Conservation (phyloP, 1,140 invertebrate species). For the Adoxophyes honmai region DNA sequence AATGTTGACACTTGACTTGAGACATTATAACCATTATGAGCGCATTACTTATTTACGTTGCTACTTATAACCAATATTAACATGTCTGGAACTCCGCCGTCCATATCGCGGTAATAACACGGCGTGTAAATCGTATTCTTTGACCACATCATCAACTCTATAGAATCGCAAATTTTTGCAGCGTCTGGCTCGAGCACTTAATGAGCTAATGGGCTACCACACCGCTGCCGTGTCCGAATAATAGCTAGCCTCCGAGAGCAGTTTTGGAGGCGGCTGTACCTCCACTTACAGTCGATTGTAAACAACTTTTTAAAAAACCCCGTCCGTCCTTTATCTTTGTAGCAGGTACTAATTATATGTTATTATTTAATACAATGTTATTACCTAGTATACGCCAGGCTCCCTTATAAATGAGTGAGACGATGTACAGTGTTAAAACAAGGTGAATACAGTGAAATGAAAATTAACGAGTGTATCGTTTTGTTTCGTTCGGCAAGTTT, state of each 20-base stretch:
- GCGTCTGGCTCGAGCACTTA: background rate
- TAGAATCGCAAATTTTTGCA: background rate
- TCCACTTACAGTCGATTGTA: constrained; percentile 59
- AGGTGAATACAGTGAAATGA: constrained; percentile 36
- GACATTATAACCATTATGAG: too few species aligned
- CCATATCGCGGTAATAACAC: background rate
- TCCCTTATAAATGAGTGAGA: constrained; percentile 37
- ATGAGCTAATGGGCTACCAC: background rate
- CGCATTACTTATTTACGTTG: too few species aligned
- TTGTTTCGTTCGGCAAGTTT: constrained; percentile 36
- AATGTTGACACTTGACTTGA: too few species aligned
- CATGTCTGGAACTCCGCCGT: too few species aligned
- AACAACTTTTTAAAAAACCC: constrained; percentile 65
- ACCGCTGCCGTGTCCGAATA: background rate
- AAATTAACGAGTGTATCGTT: constrained; percentile 44
- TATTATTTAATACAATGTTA: constrained; percentile 69
- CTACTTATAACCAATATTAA: too few species aligned
- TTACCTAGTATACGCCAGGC: constrained; percentile 47
- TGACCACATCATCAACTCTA: background rate
- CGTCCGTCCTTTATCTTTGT: constrained; percentile 61
- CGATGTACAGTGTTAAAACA: constrained; percentile 41
- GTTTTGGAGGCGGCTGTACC: constrained; percentile 46
- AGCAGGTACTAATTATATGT: constrained; percentile 66
- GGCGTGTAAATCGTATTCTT: background rate
- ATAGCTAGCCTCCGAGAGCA: constrained; percentile 16